phyloP scores from a whole-genome alignment of 2,888 invertebrate species.

The Antheraea assamensis region DNA sequence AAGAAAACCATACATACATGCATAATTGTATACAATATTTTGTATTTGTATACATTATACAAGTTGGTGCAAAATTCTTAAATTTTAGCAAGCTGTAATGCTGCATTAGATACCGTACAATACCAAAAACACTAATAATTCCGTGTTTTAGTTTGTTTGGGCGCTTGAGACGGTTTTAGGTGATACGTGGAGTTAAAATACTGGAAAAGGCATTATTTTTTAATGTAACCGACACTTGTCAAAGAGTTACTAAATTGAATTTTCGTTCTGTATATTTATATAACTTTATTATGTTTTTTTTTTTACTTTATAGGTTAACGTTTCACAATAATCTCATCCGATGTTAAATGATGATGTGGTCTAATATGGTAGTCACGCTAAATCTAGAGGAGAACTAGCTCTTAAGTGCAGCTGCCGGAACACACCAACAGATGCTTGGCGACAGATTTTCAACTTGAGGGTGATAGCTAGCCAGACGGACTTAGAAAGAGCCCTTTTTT shows the following conservation, averaged over 20 bases:
- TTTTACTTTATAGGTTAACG: too few species aligned
- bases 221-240: neutral
- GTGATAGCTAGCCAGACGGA: too few species aligned
- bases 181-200: constrained; percentile 30
- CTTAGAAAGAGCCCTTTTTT: too few species aligned
- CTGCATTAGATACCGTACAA: constrained; percentile 40
- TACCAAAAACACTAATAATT: constrained; percentile 76
- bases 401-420: too few species aligned
- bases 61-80: neutral
- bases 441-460: too few species aligned
- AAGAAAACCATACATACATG: neutral
- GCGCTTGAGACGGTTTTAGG: constrained; percentile 54
- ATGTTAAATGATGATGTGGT: too few species aligned
- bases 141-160: constrained; percentile 69
- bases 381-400: too few species aligned
- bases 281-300: neutral
- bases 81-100: constrained; percentile 18
- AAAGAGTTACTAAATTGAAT: neutral
- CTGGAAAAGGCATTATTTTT: constrained; percentile 36
- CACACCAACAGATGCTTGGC: too few species aligned
- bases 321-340: too few species aligned
- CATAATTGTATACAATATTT: neutral
- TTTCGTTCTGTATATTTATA: neutral
- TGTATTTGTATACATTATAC: neutral
- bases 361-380: too few species aligned